Evolutionary conservation across 2,113 vertebrate species (phyloP).

Genomic region (Urocynchramus pylzowi): DNA sequence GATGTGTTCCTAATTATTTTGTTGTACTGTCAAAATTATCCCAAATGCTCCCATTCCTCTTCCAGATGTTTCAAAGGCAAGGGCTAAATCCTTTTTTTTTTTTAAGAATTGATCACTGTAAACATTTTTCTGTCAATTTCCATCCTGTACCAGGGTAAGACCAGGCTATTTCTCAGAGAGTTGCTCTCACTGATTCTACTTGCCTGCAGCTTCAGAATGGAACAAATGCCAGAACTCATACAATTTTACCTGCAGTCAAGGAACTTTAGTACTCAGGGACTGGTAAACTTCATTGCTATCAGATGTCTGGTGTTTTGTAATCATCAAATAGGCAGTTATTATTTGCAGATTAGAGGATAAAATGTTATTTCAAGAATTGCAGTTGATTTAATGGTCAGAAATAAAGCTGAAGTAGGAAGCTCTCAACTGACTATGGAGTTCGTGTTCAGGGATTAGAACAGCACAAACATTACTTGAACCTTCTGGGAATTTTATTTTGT

Average conservation of each 20-base stretch:
- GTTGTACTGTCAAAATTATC: background rate
- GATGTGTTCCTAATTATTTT: background rate
- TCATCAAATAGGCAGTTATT: background rate
- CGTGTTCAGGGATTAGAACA: background rate
- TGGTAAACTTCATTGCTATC: background rate
- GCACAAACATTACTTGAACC: background rate
- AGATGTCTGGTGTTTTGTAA: background rate
- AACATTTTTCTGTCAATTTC: background rate
- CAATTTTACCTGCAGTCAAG: background rate
- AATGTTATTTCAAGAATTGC: background rate
- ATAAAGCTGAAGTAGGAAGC: background rate
- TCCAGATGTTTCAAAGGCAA: background rate
- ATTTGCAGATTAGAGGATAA: background rate
- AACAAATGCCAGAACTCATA: background rate
- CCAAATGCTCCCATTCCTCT: background rate
- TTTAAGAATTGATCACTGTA: background rate
- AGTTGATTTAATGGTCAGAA: background rate
- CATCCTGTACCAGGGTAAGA: background rate
- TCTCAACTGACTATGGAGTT: background rate
- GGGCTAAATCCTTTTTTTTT: background rate
- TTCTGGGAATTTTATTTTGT: background rate
- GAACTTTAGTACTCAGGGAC: background rate
- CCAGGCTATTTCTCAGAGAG: background rate
- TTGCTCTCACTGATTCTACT: background rate
- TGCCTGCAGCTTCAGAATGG: background rate